These are phyloP conservation scores for Heterodera carotae DNA, from an alignment of 1,140 invertebrate species.

Conservation along the genomic window DNA sequence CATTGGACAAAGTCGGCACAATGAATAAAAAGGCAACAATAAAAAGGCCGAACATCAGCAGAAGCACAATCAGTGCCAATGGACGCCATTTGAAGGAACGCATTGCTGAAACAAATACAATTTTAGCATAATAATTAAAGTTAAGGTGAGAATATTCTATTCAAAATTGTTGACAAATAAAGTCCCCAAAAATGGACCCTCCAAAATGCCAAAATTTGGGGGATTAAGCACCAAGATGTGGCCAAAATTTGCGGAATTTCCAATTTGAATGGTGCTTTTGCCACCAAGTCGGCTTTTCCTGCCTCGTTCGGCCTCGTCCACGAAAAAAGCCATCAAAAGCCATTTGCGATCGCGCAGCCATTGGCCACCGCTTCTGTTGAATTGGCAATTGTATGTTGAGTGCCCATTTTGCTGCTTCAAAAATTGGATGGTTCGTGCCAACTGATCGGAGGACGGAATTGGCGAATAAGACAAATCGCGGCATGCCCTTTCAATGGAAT, in stretches of 20 bases:
- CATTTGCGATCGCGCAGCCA: not conserved
- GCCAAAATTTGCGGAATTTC: not conserved
- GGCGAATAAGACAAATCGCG: conserved; percentile 41
- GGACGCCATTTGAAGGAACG: not conserved
- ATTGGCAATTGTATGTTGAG: not conserved
- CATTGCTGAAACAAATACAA: not conserved
- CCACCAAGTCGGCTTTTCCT: not conserved
- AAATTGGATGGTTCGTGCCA: conserved; percentile 4
- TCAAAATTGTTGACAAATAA: too few species aligned
- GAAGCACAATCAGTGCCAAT: not conserved
- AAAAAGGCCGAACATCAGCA: not conserved
- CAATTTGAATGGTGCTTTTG: not conserved
- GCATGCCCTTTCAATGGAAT: conserved; percentile 46
- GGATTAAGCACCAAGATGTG: too few species aligned
- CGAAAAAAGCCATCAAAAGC: not conserved
- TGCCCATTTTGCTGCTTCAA: not conserved
- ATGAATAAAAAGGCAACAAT: not conserved
- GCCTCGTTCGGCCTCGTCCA: not conserved
- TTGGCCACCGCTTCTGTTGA: not conserved
- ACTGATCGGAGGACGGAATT: not conserved
- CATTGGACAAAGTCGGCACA: not conserved
- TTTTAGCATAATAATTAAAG: too few species aligned
- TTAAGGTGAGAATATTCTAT: too few species aligned
- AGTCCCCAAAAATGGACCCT: too few species aligned
- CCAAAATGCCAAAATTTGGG: too few species aligned